Percentiles rank a stretch among this genome's conserved stretches.
These are phyloP conservation scores for Ptychobarbus kaznakovi DNA, from an alignment of 2,797 vertebrate genomes.

Conservation along the genomic window DNA sequence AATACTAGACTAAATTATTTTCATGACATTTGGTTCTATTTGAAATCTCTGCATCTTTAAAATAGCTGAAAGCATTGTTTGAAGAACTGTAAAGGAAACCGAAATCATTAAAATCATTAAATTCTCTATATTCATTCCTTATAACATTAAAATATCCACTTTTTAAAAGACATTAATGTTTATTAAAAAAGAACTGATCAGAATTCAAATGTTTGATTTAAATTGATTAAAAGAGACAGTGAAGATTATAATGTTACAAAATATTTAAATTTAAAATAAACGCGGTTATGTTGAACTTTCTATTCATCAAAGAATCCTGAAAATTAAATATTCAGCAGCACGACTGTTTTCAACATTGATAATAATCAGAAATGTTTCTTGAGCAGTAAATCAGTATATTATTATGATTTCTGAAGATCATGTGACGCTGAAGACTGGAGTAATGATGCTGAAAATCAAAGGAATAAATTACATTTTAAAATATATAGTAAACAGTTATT, in stretches of 20 bases:
- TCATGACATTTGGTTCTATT: background rate
- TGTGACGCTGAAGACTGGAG: background rate
- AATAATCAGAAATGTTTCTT: constrained; percentile 11
- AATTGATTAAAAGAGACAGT: background rate
- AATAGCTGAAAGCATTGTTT: background rate
- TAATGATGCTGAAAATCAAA: background rate
- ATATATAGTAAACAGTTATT: background rate
- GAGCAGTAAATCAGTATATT: background rate
- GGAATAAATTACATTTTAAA: background rate
- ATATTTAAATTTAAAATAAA: background rate
- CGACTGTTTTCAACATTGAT: background rate
- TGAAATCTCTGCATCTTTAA: background rate
- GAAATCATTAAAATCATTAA: background rate
- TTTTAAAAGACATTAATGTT: background rate
- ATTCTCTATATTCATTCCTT: background rate
- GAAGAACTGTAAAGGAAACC: background rate
- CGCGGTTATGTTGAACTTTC: background rate
- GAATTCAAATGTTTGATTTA: no score
- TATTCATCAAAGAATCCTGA: background rate
- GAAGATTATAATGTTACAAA: background rate
- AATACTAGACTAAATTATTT: background rate
- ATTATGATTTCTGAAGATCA: background rate
- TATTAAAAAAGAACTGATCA: background rate
- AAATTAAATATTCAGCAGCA: background rate
- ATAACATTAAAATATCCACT: background rate